Base-by-base conservation (phyloP, 2,888 invertebrate species). In the Caenorhabditis drosophilae region DNA sequence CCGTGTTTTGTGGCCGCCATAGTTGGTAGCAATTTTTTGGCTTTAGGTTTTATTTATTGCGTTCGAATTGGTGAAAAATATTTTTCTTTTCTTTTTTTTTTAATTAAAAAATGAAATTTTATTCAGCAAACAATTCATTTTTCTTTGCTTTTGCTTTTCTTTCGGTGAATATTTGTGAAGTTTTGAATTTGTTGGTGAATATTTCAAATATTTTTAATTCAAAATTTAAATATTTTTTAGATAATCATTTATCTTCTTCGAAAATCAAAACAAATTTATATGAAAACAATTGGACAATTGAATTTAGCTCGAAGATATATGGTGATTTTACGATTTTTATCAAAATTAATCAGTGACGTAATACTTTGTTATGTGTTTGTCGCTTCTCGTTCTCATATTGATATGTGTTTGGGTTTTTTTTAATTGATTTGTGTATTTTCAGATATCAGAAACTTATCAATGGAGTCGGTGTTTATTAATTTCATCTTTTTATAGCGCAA, bases 361-460 rank as follows among this genome's bases (percentile, higher is more conserved):
- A n/a, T n/a, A n/a, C n/a, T n/a, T n/a, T n/a, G n/a, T n/a, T n/a
- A n/a, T n/a, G n/a, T n/a, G n/a, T n/a, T n/a, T n/a, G n/a, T n/a
- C n/a, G n/a, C n/a, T n/a, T n/a, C n/a, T n/a, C n/a, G n/a, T n/a
- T n/a, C n/a, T n/a, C n/a, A n/a, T n/a, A n/a, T n/a, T n/a, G n/a
- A n/a, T n/a, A n/a, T n/a, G n/a, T n/a, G n/a, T n/a, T n/a, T n/a
- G n/a, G n/a, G n/a, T n/a, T n/a, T n/a, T n/a, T n/a, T n/a, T n/a
- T n/a, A n/a, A n/a, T n/a, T n/a, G n/a, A 20, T 18, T 42, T 42
- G 16, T 42, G 12, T 31, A 7, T 4, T 56, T 56, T 23, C 56
- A 56, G 48, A 36, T 54, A n/a, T 49, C 41, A 18, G 53, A 46
- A 23, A 50, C 60, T 11, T 60, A 50, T 31, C n/a, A 45, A 4